Conservation (phyloP, 2,113 vertebrate genomes). For the Castor canadensis region DNA sequence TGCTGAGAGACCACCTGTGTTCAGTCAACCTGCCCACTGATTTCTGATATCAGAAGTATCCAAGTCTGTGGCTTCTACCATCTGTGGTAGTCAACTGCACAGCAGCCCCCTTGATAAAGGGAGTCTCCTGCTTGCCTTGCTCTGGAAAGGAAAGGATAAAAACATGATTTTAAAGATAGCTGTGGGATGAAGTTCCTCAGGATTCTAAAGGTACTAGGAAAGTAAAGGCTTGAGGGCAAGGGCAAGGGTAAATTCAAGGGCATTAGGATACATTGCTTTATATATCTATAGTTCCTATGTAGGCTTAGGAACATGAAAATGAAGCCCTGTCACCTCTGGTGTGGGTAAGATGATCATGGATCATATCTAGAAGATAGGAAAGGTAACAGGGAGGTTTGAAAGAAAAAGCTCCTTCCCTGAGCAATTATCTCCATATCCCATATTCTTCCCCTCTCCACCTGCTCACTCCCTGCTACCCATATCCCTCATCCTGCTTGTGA, state of each 20-base stretch:
- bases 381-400: not conserved
- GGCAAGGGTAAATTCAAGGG: not conserved
- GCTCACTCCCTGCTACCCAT: not conserved
- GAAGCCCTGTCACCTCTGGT: not conserved
- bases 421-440: not conserved
- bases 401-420: not conserved
- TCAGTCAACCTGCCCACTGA: not conserved
- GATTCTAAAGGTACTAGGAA: not conserved
- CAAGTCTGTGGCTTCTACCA: not conserved
- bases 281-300: not conserved
- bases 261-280: not conserved
- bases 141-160: slow-evolving; percentile 46
- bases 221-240: not conserved
- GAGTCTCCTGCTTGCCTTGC: not conserved
- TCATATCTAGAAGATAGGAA: not conserved
- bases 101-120: not conserved
- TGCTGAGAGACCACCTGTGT: slow-evolving; percentile 15
- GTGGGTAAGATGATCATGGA: not conserved
- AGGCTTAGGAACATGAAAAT: not conserved
- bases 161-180: not conserved
- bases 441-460: not conserved
- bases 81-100: not conserved
- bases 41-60: slow-evolving; percentile 5
- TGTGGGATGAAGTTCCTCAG: not conserved
- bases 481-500: not conserved